These are phyloP conservation scores for Philereme vetulata DNA, from an alignment of 2,888 invertebrate genomes.

Conservation along the genomic window DNA sequence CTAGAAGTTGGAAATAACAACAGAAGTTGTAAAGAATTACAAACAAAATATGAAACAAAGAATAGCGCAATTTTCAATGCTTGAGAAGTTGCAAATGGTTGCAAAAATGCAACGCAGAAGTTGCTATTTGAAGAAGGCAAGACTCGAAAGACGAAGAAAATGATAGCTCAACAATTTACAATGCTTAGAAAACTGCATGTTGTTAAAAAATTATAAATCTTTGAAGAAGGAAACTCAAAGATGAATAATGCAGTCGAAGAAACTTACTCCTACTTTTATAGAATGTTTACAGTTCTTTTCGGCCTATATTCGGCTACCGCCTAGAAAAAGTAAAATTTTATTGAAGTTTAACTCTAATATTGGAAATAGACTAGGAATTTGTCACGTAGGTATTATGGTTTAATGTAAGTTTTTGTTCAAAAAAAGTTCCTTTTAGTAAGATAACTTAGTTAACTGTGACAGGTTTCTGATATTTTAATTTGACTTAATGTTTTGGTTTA, in stretches of 20 bases:
- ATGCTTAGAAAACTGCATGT: neutral
- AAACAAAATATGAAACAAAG: too few relatives aligned
- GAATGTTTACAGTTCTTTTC: neutral
- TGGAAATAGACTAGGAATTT: conserved; percentile 33
- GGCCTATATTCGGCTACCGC: conserved; percentile 71
- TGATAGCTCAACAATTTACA: neutral
- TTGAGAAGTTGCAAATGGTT: neutral
- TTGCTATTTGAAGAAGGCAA: too few relatives aligned
- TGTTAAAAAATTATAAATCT: too few relatives aligned
- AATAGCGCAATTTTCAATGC: too few relatives aligned
- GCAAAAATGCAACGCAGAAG: neutral
- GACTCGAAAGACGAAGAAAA: neutral
- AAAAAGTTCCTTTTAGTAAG: conserved; percentile 23
- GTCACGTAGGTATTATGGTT: conserved; percentile 4
- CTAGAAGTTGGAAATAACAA: neutral
- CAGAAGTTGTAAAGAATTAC: neutral
- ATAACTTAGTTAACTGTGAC: neutral
- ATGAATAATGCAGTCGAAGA: too few relatives aligned
- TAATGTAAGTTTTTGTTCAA: neutral
- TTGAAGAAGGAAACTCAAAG: too few relatives aligned
- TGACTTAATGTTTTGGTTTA: neutral
- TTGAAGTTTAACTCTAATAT: conserved; percentile 60
- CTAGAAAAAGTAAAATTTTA: conserved; percentile 56
- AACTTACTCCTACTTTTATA: too few relatives aligned
- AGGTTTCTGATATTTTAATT: neutral